These are phyloP conservation scores for Anniella stebbinsi DNA, from an alignment of 2,797 vertebrate genomes.

Conservation along the genomic window DNA sequence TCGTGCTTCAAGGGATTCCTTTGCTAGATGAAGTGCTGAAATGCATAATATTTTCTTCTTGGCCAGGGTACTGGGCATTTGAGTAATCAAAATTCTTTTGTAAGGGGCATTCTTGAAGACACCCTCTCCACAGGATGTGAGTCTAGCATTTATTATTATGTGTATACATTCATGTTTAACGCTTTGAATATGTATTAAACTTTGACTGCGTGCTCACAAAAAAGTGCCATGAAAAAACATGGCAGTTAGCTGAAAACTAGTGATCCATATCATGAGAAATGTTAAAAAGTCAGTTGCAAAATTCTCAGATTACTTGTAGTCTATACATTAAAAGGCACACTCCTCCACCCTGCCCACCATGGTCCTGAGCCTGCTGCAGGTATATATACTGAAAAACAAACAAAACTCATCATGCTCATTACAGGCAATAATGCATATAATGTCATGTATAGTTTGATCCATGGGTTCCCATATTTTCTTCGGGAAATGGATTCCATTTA, in stretches of 20 bases:
- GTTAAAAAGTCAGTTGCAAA: not conserved
- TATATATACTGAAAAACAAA: not conserved
- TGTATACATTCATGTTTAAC: not conserved
- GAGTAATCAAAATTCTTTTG: not conserved
- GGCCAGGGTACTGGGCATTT: not conserved
- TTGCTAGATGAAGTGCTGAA: not conserved
- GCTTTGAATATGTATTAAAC: not conserved
- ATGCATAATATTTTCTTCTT: not conserved
- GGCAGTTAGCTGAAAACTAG: not conserved
- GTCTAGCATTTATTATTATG: not conserved
- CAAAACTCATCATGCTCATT: not conserved
- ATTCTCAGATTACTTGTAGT: not conserved
- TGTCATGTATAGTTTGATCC: no score
- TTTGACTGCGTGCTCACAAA: not conserved
- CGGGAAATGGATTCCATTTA: no score
- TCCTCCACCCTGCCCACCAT: not conserved
- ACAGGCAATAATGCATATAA: no score
- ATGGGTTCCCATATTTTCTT: no score
- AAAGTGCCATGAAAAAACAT: not conserved
- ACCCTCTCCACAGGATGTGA: not conserved
- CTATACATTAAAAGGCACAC: not conserved
- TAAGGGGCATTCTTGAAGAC: not conserved
- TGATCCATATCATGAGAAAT: no score
- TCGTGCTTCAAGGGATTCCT: no score
- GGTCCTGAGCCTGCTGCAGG: not conserved